These are phyloP conservation scores for Capricornis sumatraensis DNA, from an alignment of 2,113 vertebrate species.

Conservation along the genomic window DNA sequence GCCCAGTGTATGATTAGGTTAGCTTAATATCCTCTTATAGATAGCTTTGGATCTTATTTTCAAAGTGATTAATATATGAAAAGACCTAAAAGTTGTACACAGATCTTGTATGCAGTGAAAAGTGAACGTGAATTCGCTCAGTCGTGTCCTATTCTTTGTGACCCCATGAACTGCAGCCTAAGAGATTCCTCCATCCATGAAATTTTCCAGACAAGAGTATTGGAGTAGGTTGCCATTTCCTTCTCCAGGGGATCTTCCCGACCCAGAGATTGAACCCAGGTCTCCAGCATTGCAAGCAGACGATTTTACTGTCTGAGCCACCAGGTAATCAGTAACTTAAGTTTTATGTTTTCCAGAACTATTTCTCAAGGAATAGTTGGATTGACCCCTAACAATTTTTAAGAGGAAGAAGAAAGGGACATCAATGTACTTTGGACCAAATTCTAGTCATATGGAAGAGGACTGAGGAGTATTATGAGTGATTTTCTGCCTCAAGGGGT, in stretches of 20 bases:
- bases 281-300: neutral
- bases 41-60: neutral
- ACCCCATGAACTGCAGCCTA: neutral
- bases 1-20: neutral
- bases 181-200: neutral
- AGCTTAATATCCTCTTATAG: neutral
- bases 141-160: neutral
- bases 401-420: neutral
- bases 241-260: fast-evolving
- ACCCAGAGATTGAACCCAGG: fast-evolving
- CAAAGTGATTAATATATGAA: neutral
- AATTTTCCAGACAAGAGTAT: neutral
- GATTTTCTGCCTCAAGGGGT: neutral
- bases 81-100: neutral
- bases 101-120: neutral
- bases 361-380: neutral
- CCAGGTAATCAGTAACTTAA: neutral
- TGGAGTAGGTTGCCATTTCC: neutral
- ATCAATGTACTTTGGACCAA: neutral
- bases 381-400: neutral
- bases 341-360: neutral
- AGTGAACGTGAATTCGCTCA: neutral
- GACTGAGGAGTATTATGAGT: neutral
- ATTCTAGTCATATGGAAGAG: neutral
- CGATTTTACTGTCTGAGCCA: neutral